Conservation (phyloP, 2,113 vertebrate genomes). For the Phalacrocorax carbo region DNA sequence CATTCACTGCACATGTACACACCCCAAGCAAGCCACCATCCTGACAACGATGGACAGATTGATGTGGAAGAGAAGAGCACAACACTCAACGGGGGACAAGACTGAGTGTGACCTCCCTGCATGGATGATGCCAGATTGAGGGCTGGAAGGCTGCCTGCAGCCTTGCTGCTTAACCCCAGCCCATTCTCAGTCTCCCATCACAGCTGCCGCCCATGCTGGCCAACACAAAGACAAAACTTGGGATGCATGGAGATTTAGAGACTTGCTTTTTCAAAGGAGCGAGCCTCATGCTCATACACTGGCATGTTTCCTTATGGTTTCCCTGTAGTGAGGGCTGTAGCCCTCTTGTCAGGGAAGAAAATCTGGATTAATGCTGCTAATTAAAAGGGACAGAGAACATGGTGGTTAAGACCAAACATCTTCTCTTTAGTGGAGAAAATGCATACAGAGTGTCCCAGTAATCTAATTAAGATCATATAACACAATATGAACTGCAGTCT, state of each 20-base stretch:
- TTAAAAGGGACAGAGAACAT: neutral
- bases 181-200: neutral
- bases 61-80: neutral
- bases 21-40: neutral
- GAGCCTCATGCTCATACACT: neutral
- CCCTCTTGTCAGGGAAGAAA: neutral
- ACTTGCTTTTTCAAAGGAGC: neutral
- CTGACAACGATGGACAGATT: neutral
- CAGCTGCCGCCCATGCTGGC: neutral
- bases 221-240: neutral
- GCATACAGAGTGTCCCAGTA: neutral
- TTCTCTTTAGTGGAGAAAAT: neutral
- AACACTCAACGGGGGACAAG: neutral
- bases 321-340: neutral
- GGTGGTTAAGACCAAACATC: neutral
- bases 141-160: neutral
- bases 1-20: neutral
- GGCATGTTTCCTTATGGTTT: neutral
- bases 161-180: neutral
- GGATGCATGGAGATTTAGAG: neutral
- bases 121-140: neutral
- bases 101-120: neutral
- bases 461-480: neutral
- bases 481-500: neutral
- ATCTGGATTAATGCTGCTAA: neutral